Base-by-base conservation (phyloP, 1,140 invertebrate species). In the Papilio machaon region DNA sequence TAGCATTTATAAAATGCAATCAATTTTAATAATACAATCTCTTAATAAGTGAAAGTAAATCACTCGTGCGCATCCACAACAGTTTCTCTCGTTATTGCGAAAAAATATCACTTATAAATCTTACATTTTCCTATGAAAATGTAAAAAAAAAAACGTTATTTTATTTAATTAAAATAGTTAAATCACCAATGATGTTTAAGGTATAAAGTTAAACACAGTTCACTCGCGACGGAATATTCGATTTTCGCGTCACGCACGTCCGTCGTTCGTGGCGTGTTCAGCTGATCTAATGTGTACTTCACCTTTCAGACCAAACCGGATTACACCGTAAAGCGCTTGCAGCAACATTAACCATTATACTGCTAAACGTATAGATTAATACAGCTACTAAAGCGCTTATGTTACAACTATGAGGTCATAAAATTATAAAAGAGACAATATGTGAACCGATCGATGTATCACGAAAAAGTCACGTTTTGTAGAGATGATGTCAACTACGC, bases 51-150 rank as follows among this genome's bases (percentile, higher is more conserved):
- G 89, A 91, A 91, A 92, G 89, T 88, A 85, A 85, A 89, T 84
- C 87, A 89, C 89, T 92, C 87, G 83, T 87, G 87, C 90, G 89
- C 89, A 91, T 92, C 89, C 86, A 86, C 84, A 88, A 86, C 64
- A 81, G 79, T 84, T 82, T 87, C 84, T 84, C 83, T 85, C 80
- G 82, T 87, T 78, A 84, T 80, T 79, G 67, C 30, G 74, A 80
- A 60, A 78, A 35, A 54, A 49, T 64, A 35, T 67, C 52, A 46
- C 13, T 49, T 64, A 13, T 49, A 13, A 13, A 70, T 35, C 10
- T 70, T 70, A 70, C 64, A 70, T 70, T 70, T 70, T 70, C 5
- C 23, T 70, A 35, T 38, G 15, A 70, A 35, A 70, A 4, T 79
- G 17, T 49, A 49, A 64, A 23, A 43, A 19, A n/a, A n/a, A 30